Base-by-base conservation (phyloP, 2,888 invertebrate species). In the Heliconius hortense region DNA sequence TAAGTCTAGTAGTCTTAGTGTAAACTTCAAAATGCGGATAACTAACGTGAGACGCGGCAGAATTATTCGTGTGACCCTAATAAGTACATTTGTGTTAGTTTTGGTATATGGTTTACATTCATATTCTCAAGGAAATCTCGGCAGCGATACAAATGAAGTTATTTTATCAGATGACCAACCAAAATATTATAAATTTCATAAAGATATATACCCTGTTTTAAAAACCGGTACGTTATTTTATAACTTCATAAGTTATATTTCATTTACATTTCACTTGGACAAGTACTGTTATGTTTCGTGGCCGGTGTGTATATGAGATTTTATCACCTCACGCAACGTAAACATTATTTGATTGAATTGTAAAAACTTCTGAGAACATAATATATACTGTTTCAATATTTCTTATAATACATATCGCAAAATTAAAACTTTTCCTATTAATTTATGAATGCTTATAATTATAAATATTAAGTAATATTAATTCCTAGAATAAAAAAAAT, bases 61-160 rank as follows among this genome's bases (percentile, higher is more conserved):
- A 79, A 94, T 95, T 77, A 89, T 95, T 80, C 95, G 96, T 80
- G 88, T 96, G 80, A 86, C 87, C 18, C 87, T 93, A 72, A 92
- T 93, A 73, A 90, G 94, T 81, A 87, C 93, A 80, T 89, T 96
- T 79, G 89, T 96, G 78, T 80, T 96, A 81, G 88, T 96, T 81
- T 85, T 96, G 75, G 86, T 96, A 74, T 96, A 96, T 87, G 92
- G 96, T 81, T 87, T 96, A 77, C 94, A 95, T 80, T 95, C 94
- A 79, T 96, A 96, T 94, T 94, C 95, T 62, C 92, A 89, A 82
- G 93, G 94, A 67, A 93, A 94, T 81, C 89, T 84, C 75, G 81
- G 77, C 71, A 79, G 56, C 69, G 83, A 84, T 80, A 79, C 81
- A 15, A 82, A 82, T 64, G 84, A 81, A 81, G 79, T 81, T 75